These are phyloP conservation scores for Alectura lathami DNA, from an alignment of 2,113 vertebrate genomes.

Conservation along the genomic window DNA sequence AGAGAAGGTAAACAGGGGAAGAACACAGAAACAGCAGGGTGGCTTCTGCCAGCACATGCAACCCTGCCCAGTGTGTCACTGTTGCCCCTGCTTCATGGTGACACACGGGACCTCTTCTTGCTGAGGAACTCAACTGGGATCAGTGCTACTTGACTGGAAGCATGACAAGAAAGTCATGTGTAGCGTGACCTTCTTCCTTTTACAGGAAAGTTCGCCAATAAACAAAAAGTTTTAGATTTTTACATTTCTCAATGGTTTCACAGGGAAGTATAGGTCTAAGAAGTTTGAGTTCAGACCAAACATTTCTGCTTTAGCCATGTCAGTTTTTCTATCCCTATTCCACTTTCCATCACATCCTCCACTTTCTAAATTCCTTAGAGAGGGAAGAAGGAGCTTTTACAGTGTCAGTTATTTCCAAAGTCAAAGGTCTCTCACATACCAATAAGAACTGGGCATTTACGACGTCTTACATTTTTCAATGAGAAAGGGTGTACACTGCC, in stretches of 20 bases:
- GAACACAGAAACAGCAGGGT: fast-evolving
- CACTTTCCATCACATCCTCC: neutral
- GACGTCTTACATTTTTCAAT: neutral
- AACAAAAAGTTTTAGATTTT: neutral
- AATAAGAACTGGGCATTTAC: neutral
- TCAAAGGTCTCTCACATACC: neutral
- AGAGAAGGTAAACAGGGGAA: neutral
- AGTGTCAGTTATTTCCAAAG: neutral
- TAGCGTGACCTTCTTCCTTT: neutral
- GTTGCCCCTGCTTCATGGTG: fast-evolving
- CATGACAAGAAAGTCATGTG: neutral
- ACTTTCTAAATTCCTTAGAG: neutral
- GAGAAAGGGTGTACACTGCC: neutral
- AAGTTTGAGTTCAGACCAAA: neutral
- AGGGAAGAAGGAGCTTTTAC: neutral
- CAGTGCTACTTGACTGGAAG: neutral
- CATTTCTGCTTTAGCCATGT: neutral
- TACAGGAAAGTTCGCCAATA: neutral
- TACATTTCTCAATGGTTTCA: neutral
- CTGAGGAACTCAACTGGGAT: neutral
- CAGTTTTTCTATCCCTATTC: neutral
- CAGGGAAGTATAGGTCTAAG: neutral
- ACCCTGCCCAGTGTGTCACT: fast-evolving
- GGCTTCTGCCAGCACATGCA: neutral
- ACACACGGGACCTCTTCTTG: neutral